Base-by-base conservation (phyloP, 2,797 vertebrate species). In the Psittacula echo region DNA sequence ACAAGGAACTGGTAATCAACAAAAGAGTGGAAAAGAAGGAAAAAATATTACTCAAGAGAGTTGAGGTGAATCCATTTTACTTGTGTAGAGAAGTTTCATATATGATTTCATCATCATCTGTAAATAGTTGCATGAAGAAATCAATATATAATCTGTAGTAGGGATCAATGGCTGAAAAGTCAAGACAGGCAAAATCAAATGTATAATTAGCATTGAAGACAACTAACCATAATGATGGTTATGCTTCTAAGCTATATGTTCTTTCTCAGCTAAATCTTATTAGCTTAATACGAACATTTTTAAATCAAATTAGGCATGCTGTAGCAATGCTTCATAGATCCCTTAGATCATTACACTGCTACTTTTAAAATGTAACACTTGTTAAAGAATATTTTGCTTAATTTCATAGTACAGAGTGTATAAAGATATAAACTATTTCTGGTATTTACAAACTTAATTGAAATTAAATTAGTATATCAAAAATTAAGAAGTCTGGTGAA, bases 1-100 rank as follows among this genome's bases (percentile, higher is more conserved):
- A 90, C 79, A 94, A 88, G 47, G 70, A 84, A 94, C 13, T 48
- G 7, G 76, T 95, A 86, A 84, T 47, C 62, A 94, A 88, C 80
- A 90, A 89, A 88, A 91, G 39, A 81, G 7, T 56, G 41, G 41
- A 77, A 93, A 87, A 80, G 23, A 65, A 3, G 11, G 39, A 56
- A 84, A n/a, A 11, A 2, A 68, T n/a, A 62, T 71, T 64, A 51
- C 29, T 83, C 81, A 51, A 71, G 26, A 54, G 56, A 85, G 10
- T 62, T 54, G 45, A 78, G 6, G 23, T 39, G 1, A 85, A 66
- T 88, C 11, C 10, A 32, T 78, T 95, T 91, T 85, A 12, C n/a
- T 77, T 83, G n/a, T 48, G 32, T 72, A 89, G 13, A 83, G 45
- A 32, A 78, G 3, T 6, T 74, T 71, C 32, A 4, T 32, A 30